These are phyloP conservation scores for Cotesia vestalis DNA, from an alignment of 1,140 invertebrate genomes.

Conservation along the genomic window DNA sequence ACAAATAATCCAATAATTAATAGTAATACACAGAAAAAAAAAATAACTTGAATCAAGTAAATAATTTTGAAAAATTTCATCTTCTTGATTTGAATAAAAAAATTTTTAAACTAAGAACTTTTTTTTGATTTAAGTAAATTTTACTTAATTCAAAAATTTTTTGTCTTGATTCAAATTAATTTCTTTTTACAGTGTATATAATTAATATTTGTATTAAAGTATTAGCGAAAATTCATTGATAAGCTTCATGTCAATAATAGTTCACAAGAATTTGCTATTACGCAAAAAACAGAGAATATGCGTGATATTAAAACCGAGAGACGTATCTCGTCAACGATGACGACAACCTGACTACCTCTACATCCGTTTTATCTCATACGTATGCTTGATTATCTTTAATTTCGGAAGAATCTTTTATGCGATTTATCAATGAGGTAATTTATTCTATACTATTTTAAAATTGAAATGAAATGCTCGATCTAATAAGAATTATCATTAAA, in stretches of 20 bases:
- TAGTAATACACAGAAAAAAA: no score
- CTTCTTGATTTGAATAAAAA: no score
- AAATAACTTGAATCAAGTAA: not conserved
- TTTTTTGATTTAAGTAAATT: no score
- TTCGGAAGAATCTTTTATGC: not conserved
- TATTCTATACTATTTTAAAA: not conserved
- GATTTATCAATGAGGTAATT: not conserved
- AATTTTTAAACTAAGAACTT: no score
- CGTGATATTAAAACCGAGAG: constrained; percentile 8
- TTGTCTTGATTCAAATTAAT: no score
- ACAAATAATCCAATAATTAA: constrained; percentile 14
- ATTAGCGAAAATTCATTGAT: no score
- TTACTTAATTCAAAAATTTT: no score
- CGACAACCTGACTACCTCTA: constrained; percentile 1
- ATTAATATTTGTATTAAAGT: no score
- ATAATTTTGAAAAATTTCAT: not conserved
- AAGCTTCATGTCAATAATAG: not conserved
- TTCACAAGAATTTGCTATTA: constrained; percentile 3
- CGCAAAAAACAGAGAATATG: constrained; percentile 19
- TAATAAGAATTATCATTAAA: not conserved
- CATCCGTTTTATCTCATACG: constrained; percentile 14
- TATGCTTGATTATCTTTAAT: constrained; percentile 12
- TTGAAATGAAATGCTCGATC: not conserved
- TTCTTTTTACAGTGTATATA: no score
- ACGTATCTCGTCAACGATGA: constrained; percentile 1